Conservation (phyloP, 2,797 vertebrate species). For the Otolemur crassicaudatus region DNA sequence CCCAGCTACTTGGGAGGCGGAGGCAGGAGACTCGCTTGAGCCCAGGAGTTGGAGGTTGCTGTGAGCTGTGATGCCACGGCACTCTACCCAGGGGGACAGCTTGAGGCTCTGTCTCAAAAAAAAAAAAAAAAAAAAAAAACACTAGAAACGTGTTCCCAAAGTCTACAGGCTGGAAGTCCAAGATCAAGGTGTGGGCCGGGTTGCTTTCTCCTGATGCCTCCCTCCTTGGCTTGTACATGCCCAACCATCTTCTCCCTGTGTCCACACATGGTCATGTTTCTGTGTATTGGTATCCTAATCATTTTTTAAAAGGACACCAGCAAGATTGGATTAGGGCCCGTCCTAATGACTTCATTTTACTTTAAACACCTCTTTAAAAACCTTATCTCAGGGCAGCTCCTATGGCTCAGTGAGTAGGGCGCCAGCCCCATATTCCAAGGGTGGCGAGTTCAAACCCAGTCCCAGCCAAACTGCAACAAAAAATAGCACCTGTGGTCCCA, state of each 20-base stretch:
- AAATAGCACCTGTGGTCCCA: too few species aligned
- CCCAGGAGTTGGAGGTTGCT: too few species aligned
- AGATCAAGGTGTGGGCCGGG: neutral
- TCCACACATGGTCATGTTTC: neutral
- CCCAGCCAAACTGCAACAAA: too few species aligned
- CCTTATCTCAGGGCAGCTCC: neutral
- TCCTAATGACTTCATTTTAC: neutral
- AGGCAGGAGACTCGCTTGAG: too few species aligned
- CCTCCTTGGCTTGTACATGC: neutral
- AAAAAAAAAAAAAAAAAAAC: too few species aligned
- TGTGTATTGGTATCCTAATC: rapidly evolving
- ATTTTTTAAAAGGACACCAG: neutral
- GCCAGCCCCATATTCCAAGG: too few species aligned
- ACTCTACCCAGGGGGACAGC: too few species aligned
- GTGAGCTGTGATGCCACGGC: too few species aligned
- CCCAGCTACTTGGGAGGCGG: too few species aligned
- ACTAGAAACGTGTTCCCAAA: neutral
- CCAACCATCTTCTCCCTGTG: neutral
- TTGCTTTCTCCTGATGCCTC: neutral
- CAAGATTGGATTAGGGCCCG: neutral
- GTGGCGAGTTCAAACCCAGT: too few species aligned
- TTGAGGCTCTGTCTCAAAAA: too few species aligned
- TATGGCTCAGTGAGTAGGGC: too few species aligned
- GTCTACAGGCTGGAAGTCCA: neutral
- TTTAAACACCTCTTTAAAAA: neutral